Evolutionary conservation across 2,888 invertebrate genomes (phyloP), one percentile per base, ranked within the genome.

Genomic region (Lasioglossum oenotherae): DNA sequence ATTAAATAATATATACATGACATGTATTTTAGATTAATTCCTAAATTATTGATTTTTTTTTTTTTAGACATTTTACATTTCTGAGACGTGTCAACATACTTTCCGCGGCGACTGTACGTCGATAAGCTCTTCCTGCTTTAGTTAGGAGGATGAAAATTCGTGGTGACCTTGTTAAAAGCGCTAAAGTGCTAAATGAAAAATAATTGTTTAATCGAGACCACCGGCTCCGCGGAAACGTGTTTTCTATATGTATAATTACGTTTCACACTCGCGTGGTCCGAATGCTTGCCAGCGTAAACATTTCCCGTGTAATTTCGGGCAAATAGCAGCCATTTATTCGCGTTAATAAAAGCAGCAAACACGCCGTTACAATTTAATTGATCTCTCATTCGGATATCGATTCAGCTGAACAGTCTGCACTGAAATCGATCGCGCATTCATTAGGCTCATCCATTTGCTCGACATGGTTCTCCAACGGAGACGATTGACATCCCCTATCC

Each of bases 381-480:
- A 71, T 71, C 38, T 53, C 46, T 27, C 19, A 19, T 49, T 38
- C 49, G 46, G 10, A 41, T 23, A 67, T 38, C 57, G 46, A 78
- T 72, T 31, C 19, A 35, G 19, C 41, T 23, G 23, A n/a, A 14
- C n/a, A 46, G 67, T 4, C 31, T n/a, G 31, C 60, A 12, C 1
- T 19, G 44, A 71, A 69, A 69, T 67, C 69, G 74, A 44, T 16
- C 38, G 27, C 44, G 72, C 4, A 53, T 49, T 41, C 69, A 75
- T 75, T 75, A 80, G 14, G 41, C 27, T 75, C 57, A 23, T 31
- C 71, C 67, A 67, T 80, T 71, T 80, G 80, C 71, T 44, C 44
- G 67, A 75, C 75, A 57, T n/a, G 57, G 46, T 46, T 35, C 69
- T 76, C 44, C 27, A 19, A 46, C 31, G 46, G 35, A 57, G 12